Evolutionary conservation across 2,888 invertebrate genomes (phyloP), one percentile per base, ranked within the genome.

Genomic region (Stratiomys singularior): DNA sequence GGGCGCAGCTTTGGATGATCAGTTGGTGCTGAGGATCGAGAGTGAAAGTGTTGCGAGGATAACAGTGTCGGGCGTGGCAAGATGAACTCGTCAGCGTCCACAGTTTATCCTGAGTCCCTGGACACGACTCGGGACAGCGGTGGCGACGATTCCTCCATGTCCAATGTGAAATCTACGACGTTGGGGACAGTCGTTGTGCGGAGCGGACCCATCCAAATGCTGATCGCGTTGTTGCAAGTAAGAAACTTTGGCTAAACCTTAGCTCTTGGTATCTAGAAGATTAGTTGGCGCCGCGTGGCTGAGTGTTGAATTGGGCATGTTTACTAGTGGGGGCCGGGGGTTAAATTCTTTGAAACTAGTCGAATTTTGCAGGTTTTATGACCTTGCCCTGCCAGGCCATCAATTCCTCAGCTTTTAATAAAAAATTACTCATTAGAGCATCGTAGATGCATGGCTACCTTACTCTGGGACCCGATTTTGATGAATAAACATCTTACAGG

Each of bases 101-200:
- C 78, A 25, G n/a, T 58, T 15, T 79, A 78, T 66, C 72, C 76
- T 4, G 74, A 77, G 46, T 79, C 78, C 30, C 56, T 52, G 37
- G 76, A 78, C 15, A 66, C 77, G 64, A 69, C 76, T 13, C 67
- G 76, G 67, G 77, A 79, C 47, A 77, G 69, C 44, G 72, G 30
- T 47, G 80, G 77, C 52, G 64, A 76, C 63, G 78, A 74, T 23
- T 67, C 76, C 15, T 67, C 69, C 67, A 58, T 76, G 58, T 78
- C 80, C 66, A 81, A 84, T 79, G 82, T 84, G 58, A 89, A 90
- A 82, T 92, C 94, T 77, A 96, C 96, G 79, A 96, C 96, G 82
- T 93, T 96, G 84, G 95, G 95, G 87, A 96, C 96, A 78, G 95
- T 96, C 82, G 96, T 96, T 67, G 93, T 97, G 80, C 94, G 95